These are phyloP conservation scores for Diloba caeruleocephala DNA, from an alignment of 2,888 invertebrate species.

Conservation along the genomic window DNA sequence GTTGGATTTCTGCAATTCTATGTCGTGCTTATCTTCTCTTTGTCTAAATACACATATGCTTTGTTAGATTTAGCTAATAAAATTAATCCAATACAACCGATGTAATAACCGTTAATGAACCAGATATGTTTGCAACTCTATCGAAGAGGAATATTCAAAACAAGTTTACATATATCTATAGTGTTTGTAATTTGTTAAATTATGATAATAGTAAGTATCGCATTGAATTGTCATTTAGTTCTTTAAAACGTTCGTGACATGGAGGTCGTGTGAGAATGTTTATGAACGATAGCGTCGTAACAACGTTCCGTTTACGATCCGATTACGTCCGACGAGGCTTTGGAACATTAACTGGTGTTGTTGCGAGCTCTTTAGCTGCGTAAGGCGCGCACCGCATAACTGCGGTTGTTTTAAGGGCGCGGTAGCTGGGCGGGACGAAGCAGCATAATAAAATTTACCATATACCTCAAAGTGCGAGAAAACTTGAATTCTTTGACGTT, in stretches of 20 bases:
- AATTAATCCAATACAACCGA: slow-evolving; percentile 47
- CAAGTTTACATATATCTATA: not conserved
- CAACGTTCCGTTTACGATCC: slow-evolving; percentile 58
- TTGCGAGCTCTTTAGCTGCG: slow-evolving; percentile 50
- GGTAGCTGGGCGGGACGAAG: slow-evolving; percentile 21
- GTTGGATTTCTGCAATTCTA: too few relatives aligned
- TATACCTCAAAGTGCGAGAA: slow-evolving; percentile 52
- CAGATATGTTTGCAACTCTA: slow-evolving; percentile 17
- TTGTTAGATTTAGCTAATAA: slow-evolving; percentile 52
- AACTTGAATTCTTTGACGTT: slow-evolving; percentile 56
- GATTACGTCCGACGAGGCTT: slow-evolving; percentile 54
- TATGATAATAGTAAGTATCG: not conserved
- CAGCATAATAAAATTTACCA: slow-evolving; percentile 61
- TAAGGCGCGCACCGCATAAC: slow-evolving; percentile 51
- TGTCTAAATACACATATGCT: slow-evolving; percentile 46
- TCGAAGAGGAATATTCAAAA: slow-evolving; percentile 7
- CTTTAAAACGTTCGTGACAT: slow-evolving; percentile 44
- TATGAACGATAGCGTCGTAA: slow-evolving; percentile 48
- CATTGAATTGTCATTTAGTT: slow-evolving; percentile 23
- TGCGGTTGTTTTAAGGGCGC: slow-evolving; percentile 46
- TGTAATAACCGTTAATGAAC: slow-evolving; percentile 37
- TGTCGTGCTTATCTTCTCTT: slow-evolving; percentile 49
- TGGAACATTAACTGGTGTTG: slow-evolving; percentile 55
- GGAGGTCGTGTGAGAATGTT: slow-evolving; percentile 31
- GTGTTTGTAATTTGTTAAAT: not conserved